These are phyloP conservation scores for Pseudachorutes palmiensis DNA, from an alignment of 1,140 invertebrate species.

Conservation along the genomic window DNA sequence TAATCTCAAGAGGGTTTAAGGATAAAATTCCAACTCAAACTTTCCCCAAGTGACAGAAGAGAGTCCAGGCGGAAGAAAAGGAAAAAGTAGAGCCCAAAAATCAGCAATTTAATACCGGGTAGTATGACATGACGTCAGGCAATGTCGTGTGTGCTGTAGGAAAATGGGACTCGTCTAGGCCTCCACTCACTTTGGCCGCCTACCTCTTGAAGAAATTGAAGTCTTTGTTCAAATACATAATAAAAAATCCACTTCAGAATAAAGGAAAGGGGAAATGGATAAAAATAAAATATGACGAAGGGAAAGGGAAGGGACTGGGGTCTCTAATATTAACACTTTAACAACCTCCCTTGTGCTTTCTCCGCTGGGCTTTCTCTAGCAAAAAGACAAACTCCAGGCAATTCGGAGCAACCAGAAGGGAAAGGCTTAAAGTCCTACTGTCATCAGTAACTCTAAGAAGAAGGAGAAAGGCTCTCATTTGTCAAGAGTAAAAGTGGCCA, in stretches of 20 bases:
- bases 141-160: background rate
- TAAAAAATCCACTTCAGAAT: slow-evolving; percentile 7
- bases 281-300: slow-evolving; percentile 6
- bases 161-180: no score
- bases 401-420: background rate
- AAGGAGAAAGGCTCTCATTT: no score
- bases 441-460: no score
- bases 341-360: background rate
- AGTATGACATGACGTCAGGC: background rate
- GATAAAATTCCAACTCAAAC: no score
- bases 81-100: background rate
- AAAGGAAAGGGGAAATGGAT: background rate
- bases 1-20: no score
- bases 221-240: slow-evolving; percentile 8
- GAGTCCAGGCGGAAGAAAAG: background rate
- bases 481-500: no score
- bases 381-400: no score
- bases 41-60: no score
- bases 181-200: no score
- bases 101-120: slow-evolving; percentile 10
- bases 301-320: background rate
- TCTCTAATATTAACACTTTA: slow-evolving; percentile 1
- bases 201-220: no score
- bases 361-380: no score
- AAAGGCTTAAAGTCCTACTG: background rate